Evolutionary conservation across 2,113 vertebrate genomes (phyloP).

Genomic region (Tetrax tetrax): DNA sequence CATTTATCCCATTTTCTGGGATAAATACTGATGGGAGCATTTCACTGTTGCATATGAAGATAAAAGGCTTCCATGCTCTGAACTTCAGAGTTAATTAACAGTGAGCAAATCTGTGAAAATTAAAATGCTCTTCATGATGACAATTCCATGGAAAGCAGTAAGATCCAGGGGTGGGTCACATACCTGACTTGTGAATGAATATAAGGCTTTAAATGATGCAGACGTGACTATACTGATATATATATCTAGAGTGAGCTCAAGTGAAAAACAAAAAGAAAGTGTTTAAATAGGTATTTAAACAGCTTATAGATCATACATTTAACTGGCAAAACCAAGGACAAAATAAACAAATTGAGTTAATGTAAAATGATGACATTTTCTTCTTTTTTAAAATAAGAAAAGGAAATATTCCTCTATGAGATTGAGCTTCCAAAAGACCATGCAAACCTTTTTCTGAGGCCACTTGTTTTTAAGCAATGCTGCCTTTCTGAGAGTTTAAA

Average conservation of each 20-base stretch:
- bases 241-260: not conserved
- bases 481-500: not conserved
- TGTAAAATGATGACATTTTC: not conserved
- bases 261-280: not conserved
- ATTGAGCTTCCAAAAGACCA: not conserved
- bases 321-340: not conserved
- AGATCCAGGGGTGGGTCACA: not conserved
- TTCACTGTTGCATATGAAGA: not conserved
- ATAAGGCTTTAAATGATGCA: not conserved
- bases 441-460: not conserved
- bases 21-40: not conserved
- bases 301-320: not conserved
- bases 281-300: not conserved
- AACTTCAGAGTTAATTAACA: slow-evolving; percentile 3
- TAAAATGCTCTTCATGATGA: not conserved
- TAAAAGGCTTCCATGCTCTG: not conserved
- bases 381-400: not conserved
- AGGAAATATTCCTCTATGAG: not conserved
- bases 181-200: not conserved
- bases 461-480: accelerated
- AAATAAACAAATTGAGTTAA: not conserved
- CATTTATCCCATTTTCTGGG: slow-evolving; percentile 23
- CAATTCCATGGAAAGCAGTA: not conserved
- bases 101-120: not conserved
- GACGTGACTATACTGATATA: not conserved